Evolutionary conservation across 2,113 vertebrate genomes (phyloP), one percentile per base, ranked within the genome.

Genomic region (Sinosuthora webbiana): DNA sequence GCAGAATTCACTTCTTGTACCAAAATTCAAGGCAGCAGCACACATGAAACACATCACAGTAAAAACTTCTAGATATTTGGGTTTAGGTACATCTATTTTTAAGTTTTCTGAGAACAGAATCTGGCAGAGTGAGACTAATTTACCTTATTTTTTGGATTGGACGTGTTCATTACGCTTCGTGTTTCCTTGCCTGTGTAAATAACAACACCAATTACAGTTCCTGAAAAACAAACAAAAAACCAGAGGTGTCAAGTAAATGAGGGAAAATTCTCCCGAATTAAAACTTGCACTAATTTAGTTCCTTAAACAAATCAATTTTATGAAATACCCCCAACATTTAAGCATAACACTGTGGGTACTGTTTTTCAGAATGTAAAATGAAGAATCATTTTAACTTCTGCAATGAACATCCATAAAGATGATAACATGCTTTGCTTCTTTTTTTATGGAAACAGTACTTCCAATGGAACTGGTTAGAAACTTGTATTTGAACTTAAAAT

Each of bases 141-240:
- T 97, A 99, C 99, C 99, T 99, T 99, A 95, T 99, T 99, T 97
- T 99, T 99, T 86, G 99, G 99, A 95, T 98, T 98, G 78, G 99
- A 99, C 1, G 99, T 99, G 98, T 99, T 99, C 98, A 99, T 98
- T 53, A 99, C 99, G 45, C 99, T 99, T 83, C 99, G 98, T 92
- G 99, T 99, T 97, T 99, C 99, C 94, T 99, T 99, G 93, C 99
- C 99, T 19, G 99, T 99, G 96, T 99, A 99, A 98, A 99, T 99
- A 97, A 99, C 99, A 97, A 99, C 99, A 94, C 99, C 99, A 94
- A 99, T 99, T 96, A 99, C 99, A 44, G 99, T 99, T 96, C 99
- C 99, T 99, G 97, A 98, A 98, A 97, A 94, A 90, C 19, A 90
- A 95, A 91, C 44, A 45, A 63, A 74, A 81, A 37, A 25, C 3